These are phyloP conservation scores for Agriopis leucophaearia DNA, from an alignment of 2,888 invertebrate species.

Conservation along the genomic window DNA sequence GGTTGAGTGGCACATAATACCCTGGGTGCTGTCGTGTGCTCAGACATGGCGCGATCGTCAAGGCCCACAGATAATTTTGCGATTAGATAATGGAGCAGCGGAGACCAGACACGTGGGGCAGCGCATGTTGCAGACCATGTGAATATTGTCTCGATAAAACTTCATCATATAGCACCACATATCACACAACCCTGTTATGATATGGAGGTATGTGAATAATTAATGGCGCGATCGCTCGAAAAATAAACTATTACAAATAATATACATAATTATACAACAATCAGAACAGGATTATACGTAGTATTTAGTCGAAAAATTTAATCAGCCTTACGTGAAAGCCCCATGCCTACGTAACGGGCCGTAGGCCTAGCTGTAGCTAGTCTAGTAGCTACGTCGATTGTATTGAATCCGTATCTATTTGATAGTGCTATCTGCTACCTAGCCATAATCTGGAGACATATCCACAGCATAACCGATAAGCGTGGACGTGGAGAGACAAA, in stretches of 20 bases:
- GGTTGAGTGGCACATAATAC: slow-evolving; percentile 37
- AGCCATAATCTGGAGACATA: slow-evolving; percentile 21
- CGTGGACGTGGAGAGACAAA: not conserved
- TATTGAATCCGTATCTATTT: slow-evolving; percentile 2
- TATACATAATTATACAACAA: not conserved
- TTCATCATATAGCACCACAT: no score
- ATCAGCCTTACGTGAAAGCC: not conserved
- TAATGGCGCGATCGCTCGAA: no score
- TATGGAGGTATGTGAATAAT: no score
- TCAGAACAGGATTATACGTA: not conserved
- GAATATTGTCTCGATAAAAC: slow-evolving; percentile 3
- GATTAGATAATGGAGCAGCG: slow-evolving; percentile 58
- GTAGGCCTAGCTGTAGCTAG: not conserved
- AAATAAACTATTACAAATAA: no score
- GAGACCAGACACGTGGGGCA: slow-evolving; percentile 19
- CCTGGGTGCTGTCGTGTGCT: slow-evolving; percentile 26
- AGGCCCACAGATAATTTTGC: slow-evolving; percentile 54
- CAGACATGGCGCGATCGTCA: slow-evolving; percentile 50
- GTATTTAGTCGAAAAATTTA: not conserved
- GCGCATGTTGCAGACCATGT: slow-evolving; percentile 40
- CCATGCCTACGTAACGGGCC: not conserved
- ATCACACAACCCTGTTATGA: not conserved
- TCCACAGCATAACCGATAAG: slow-evolving; percentile 18
- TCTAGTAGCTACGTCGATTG: not conserved
- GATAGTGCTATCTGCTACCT: slow-evolving; percentile 30